Evolutionary conservation across 2,888 invertebrate species (phyloP).

Genomic region (Ernsta delagoae): DNA sequence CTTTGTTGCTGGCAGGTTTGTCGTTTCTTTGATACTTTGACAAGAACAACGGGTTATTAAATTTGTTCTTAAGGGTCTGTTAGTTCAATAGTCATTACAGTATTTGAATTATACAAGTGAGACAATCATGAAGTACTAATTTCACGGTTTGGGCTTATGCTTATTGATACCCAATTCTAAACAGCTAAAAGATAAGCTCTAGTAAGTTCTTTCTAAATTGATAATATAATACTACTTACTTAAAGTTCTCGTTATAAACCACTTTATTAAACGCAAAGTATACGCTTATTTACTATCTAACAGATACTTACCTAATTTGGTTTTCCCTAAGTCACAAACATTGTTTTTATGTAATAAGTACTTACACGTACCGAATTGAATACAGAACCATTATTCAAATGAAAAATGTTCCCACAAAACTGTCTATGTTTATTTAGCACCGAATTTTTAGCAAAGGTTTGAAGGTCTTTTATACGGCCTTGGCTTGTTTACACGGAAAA

Average conservation of each 20-base stretch:
- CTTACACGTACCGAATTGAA: not conserved
- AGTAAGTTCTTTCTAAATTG: too few species aligned
- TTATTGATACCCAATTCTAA: too few species aligned
- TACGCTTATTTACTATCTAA: too few species aligned
- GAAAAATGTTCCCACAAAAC: constrained; percentile 5
- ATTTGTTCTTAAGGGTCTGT: not conserved
- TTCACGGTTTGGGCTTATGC: too few species aligned
- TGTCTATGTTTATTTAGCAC: not conserved
- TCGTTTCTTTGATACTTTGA: constrained; percentile 9
- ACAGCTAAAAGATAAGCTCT: too few species aligned
- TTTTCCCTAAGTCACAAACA: too few species aligned
- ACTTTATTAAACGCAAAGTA: too few species aligned
- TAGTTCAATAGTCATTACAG: not conserved
- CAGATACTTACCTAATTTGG: too few species aligned
- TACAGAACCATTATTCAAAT: not conserved
- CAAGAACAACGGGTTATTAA: constrained; percentile 3
- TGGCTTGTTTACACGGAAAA: constrained; percentile 19
- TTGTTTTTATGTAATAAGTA: not conserved
- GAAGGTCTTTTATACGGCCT: constrained; percentile 13
- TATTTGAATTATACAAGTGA: too few species aligned
- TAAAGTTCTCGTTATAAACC: too few species aligned
- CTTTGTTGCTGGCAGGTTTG: constrained; percentile 6
- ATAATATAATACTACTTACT: too few species aligned
- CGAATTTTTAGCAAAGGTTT: constrained; percentile 1
- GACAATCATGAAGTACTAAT: too few species aligned